A percentile compares a stretch with the other conserved stretches of the same genome.
Conservation (phyloP, 2,113 vertebrate genomes). For the Corythoichthys haematopterus region DNA sequence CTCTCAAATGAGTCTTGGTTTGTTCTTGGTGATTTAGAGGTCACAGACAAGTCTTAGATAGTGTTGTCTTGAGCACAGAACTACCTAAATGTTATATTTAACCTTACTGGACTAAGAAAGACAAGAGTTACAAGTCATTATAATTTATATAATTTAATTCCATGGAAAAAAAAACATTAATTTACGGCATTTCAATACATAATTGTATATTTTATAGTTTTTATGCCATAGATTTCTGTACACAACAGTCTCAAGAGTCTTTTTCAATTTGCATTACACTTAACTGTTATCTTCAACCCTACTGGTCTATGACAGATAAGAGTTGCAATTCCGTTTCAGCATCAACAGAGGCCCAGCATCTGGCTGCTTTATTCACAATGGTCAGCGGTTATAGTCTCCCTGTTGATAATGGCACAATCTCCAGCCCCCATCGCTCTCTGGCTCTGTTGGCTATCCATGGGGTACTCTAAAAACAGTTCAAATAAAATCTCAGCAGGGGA, state of each 20-base stretch:
- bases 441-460: conserved; percentile 44
- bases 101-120: no score
- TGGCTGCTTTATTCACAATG: conserved; percentile 54
- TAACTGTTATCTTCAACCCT: conserved; percentile 39
- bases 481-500: conserved; percentile 48
- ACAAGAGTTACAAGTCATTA: no score
- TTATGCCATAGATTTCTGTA: background rate
- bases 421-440: conserved; percentile 46
- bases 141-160: no score
- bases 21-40: no score
- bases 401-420: conserved; percentile 59
- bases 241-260: background rate
- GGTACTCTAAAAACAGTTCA: conserved; percentile 56
- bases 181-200: no score
- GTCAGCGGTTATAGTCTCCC: conserved; percentile 41
- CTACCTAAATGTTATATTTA: no score
- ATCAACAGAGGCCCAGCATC: conserved; percentile 47
- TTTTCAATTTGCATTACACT: conserved; percentile 40
- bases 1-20: no score
- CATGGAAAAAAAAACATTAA: no score
- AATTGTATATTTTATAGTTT: no score
- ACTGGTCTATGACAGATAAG: conserved; percentile 52
- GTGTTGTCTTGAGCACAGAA: no score
- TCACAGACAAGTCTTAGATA: no score
- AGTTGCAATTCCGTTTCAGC: conserved; percentile 23